Conservation (phyloP, 2,797 vertebrate genomes). For the Lateolabrax maculatus region DNA sequence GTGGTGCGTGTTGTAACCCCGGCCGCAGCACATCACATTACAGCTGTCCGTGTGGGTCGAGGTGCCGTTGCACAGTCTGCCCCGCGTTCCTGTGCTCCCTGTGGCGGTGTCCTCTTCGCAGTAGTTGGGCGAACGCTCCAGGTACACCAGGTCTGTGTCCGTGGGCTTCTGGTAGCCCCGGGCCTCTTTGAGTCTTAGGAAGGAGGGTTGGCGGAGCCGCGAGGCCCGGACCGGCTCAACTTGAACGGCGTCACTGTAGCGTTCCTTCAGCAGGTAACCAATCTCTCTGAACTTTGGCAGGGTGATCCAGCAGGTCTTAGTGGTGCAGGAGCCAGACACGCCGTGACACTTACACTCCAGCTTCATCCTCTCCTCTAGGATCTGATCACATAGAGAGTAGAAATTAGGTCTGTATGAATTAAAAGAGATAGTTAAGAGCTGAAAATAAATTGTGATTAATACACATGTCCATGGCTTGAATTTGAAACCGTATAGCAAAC, state of each 20-base stretch:
- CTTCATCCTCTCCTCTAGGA: constrained; percentile 96
- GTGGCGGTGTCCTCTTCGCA: constrained; percentile 96
- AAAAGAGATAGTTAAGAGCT: constrained; percentile 7
- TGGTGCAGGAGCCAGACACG: constrained; percentile 98
- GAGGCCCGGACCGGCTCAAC: constrained; percentile 96
- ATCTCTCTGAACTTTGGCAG: constrained; percentile 98
- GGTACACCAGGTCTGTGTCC: constrained; percentile 96
- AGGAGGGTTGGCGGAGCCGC: constrained; percentile 95
- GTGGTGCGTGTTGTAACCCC: constrained; percentile 96
- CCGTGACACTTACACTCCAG: constrained; percentile 98
- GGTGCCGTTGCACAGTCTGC: constrained; percentile 96
- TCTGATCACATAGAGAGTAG: constrained; percentile 79
- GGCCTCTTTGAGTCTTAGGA: constrained; percentile 95
- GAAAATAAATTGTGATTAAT: constrained; percentile 2
- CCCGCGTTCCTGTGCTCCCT: constrained; percentile 94
- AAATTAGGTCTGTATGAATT: constrained; percentile 16
- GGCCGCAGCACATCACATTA: constrained; percentile 96
- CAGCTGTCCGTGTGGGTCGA: constrained; percentile 92
- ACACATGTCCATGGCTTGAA: neutral
- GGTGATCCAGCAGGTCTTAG: constrained; percentile 99
- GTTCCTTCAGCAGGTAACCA: constrained; percentile 95
- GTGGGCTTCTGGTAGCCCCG: constrained; percentile 97
- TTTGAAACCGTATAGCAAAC: constrained; percentile 30
- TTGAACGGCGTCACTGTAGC: constrained; percentile 93
- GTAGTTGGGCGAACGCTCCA: constrained; percentile 99